Base-by-base conservation (phyloP, 1,140 invertebrate species). In the Nomia melanderi region DNA sequence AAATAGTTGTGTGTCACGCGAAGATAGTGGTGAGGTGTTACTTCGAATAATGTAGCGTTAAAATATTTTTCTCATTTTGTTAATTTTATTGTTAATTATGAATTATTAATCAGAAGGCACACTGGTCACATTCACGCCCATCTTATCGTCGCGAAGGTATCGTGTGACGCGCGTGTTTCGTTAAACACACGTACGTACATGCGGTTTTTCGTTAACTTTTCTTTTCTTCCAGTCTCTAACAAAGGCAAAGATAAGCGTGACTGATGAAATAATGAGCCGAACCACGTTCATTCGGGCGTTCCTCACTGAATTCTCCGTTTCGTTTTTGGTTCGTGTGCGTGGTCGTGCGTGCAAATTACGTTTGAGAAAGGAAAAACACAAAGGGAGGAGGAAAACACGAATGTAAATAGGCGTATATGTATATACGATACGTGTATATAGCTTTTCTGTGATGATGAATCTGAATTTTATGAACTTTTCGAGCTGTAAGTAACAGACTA, bases 401-500 rank as follows among this genome's bases (percentile, higher is more conserved):
- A 65, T 69, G 56, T 64, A 77, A 74, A 80, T 57, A 76, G 66
- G 36, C 53, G 56, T 62, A 41, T 62, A 36, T 62, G 57, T 60
- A 53, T 59, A 23, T 59, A 71, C 31, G 23, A 50, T 47, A 62
- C n/a, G 41, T 57, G 56, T 44, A 65, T 75, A 82, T 77, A 88
- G 79, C 84, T 86, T 89, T 84, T 85, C 87, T 89, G 86, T 88
- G 87, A 89, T 89, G 82, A 84, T 78, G 82, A 81, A 84, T 65
- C 74, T 84, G 69, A 82, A 77, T 86, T 79, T 78, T 82, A 60
- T 72, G 83, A 66, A 82, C 71, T 79, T 72, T 74, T 64, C 67
- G 50, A 77, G 65, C 59, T 83, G 71, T 56, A 69, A 67, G 82
- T 84, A 36, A 36, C 33, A 84, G 78, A 79, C 69, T 63, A 73